Conservation (phyloP, 2,888 invertebrate species). For the Oligia strigilis region DNA sequence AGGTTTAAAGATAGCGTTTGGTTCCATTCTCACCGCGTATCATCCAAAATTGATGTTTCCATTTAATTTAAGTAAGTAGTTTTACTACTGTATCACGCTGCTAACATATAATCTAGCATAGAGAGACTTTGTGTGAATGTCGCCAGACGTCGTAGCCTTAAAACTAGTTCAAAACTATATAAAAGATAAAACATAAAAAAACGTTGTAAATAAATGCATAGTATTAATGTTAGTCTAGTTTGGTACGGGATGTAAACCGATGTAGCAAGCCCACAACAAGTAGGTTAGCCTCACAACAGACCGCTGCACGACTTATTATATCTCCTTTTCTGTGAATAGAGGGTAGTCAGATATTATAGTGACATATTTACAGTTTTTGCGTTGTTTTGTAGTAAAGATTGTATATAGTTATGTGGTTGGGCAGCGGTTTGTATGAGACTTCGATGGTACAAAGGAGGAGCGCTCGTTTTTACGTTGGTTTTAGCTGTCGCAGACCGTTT, state of each 20-base stretch:
- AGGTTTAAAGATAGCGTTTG: neutral
- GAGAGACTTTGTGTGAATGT: conserved; percentile 84
- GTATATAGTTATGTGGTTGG: conserved; percentile 52
- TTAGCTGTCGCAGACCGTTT: conserved; percentile 43
- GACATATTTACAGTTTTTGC: conserved; percentile 37
- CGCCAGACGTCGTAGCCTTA: conserved; percentile 89
- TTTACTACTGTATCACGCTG: conserved; percentile 75
- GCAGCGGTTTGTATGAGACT: conserved; percentile 69
- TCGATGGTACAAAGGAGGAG: conserved; percentile 81
- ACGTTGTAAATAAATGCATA: conserved; percentile 86
- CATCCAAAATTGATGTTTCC: conserved; percentile 78
- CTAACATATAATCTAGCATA: conserved; percentile 80
- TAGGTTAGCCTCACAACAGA: conserved; percentile 72
- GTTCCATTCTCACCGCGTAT: conserved; percentile 68
- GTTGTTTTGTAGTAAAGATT: conserved; percentile 33
- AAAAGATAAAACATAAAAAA: conserved; percentile 80
- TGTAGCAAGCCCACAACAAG: conserved; percentile 78
- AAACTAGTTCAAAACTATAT: conserved; percentile 90
- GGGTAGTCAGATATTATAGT: conserved; percentile 33
- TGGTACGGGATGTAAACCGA: conserved; percentile 81
- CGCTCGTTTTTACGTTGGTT: conserved; percentile 60
- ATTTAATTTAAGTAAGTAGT: conserved; percentile 70
- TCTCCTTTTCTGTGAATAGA: conserved; percentile 32
- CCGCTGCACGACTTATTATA: conserved; percentile 64
- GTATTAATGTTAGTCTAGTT: conserved; percentile 85